Percentiles rank a stretch among this genome's conserved stretches.
Conservation (phyloP, 2,797 vertebrate species). For the Acrossocheilus wenchowensis region DNA sequence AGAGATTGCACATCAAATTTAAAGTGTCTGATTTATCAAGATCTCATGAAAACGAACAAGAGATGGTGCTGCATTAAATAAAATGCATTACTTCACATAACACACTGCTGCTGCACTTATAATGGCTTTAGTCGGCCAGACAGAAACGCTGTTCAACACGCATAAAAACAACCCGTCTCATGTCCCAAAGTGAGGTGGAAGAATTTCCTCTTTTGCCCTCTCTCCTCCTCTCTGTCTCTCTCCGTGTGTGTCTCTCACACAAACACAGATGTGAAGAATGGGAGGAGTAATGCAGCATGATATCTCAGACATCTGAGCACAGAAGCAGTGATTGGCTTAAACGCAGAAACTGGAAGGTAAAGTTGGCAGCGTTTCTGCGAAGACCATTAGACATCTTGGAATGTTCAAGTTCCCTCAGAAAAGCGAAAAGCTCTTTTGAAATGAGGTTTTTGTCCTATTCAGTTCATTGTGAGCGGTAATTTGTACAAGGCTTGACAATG, state of each 20-base stretch:
- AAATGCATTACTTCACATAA: conserved; percentile 21
- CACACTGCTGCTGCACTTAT: not conserved
- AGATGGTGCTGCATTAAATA: conserved; percentile 26
- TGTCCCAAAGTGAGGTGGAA: conserved; percentile 56
- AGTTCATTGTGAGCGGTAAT: conserved; percentile 8
- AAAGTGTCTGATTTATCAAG: conserved; percentile 21
- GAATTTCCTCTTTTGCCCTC: conserved; percentile 54
- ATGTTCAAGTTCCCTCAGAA: conserved; percentile 20
- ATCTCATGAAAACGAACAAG: not conserved
- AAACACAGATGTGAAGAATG: conserved; percentile 23
- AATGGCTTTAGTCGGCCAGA: not conserved
- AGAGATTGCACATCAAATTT: not conserved
- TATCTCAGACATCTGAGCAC: conserved; percentile 6
- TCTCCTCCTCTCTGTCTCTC: conserved; percentile 38
- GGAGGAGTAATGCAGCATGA: not conserved
- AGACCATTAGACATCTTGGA: not conserved
- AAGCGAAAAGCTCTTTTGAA: not conserved
- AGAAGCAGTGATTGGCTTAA: conserved; percentile 1
- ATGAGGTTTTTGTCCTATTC: conserved; percentile 29
- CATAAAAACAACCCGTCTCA: conserved; percentile 17
- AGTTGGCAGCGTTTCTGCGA: not conserved
- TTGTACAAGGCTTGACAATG: conserved; percentile 13
- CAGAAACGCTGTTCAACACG: not conserved
- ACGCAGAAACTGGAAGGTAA: not conserved
- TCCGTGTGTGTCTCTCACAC: conserved; percentile 32